Percentiles rank a stretch among this genome's conserved stretches.
phyloP scores from a whole-genome alignment of 2,888 invertebrate genomes.

The Capitulum mitella region DNA sequence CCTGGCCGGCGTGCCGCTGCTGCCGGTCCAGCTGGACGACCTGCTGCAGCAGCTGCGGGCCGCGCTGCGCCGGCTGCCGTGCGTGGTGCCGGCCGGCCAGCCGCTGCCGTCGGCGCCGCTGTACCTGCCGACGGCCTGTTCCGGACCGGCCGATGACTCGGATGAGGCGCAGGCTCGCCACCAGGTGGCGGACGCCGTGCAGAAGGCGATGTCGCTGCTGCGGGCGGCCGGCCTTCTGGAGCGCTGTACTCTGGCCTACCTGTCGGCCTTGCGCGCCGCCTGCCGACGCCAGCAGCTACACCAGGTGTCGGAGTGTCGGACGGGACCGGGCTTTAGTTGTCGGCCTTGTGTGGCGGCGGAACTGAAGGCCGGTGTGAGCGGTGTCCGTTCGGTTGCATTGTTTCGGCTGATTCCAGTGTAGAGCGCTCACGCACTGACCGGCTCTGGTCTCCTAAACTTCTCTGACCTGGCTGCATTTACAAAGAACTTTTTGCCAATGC shows the following conservation, averaged over 20 bases:
- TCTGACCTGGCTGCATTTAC: too few species aligned
- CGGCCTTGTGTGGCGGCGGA: too few species aligned
- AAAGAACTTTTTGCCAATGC: too few species aligned
- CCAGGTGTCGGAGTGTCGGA: too few species aligned
- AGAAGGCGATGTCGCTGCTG: neutral
- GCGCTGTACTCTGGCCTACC: neutral
- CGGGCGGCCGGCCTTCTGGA: constrained; percentile 5
- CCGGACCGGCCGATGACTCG: neutral
- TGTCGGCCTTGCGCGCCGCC: neutral
- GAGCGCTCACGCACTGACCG: too few species aligned
- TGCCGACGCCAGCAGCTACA: neutral
- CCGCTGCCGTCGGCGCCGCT: constrained; percentile 3
- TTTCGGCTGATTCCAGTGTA: too few species aligned
- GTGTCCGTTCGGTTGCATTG: too few species aligned
- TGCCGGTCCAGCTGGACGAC: neutral
- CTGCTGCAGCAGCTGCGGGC: neutral
- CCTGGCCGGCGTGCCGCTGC: neutral
- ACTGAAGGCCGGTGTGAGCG: too few species aligned
- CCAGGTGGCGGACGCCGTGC: neutral
- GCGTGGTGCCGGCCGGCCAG: neutral
- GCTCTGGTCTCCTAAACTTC: too few species aligned
- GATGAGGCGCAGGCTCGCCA: neutral
- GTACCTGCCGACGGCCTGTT: neutral
- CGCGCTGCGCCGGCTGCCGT: neutral
- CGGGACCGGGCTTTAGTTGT: too few species aligned